phyloP scores from a whole-genome alignment of 2,113 vertebrate genomes.

The Prietella phreatophila region DNA sequence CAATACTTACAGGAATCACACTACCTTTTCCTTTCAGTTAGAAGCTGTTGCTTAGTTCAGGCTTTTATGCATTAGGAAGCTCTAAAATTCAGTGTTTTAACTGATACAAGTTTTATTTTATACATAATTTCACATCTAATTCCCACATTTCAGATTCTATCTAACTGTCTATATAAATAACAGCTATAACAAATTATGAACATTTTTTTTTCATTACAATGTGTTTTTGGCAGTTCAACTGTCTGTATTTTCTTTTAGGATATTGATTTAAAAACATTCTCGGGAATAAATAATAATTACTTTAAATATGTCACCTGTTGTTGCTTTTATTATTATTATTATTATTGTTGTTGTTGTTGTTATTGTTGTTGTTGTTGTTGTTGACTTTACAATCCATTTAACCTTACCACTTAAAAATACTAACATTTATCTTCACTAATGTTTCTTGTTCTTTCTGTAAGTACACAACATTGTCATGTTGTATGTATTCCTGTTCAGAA shows the following conservation, averaged over 20 bases:
- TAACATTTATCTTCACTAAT: not conserved
- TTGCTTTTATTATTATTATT: not conserved
- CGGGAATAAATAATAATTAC: not conserved
- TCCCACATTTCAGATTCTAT: not conserved
- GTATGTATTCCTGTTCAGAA: not conserved
- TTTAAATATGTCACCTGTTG: not conserved
- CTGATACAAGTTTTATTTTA: not conserved
- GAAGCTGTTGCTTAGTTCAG: not conserved
- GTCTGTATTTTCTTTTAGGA: not conserved
- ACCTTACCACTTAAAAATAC: not conserved
- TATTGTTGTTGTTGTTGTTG: not conserved
- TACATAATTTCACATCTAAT: not conserved
- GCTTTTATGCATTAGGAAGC: not conserved
- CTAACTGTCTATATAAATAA: not conserved
- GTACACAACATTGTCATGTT: not conserved
- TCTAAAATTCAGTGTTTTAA: not conserved
- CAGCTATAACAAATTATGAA: not conserved
- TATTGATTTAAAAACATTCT: not conserved
- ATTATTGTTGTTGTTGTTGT: not conserved
- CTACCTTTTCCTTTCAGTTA: not conserved
- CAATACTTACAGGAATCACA: constrained; percentile 30
- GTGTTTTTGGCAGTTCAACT: not conserved
- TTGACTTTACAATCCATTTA: not conserved
- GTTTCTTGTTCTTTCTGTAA: not conserved
- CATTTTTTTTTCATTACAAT: not conserved